Conservation (phyloP, 2,113 vertebrate genomes). For the Pandion haliaetus region DNA sequence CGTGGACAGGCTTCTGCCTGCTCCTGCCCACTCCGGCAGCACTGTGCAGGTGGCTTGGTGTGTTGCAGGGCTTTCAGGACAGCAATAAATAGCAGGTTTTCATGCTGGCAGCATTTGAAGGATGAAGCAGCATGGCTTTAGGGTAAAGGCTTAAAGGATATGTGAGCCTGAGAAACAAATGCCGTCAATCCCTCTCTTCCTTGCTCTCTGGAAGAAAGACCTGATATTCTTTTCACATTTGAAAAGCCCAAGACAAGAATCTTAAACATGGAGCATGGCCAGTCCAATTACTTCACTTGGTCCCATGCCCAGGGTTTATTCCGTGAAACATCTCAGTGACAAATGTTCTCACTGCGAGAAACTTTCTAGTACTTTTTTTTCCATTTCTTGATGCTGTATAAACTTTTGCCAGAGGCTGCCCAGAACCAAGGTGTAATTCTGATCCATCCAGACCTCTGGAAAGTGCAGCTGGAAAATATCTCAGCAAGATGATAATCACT, state of each 20-base stretch:
- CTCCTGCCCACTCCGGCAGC: neutral
- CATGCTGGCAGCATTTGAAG: neutral
- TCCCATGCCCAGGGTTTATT: conserved; percentile 61
- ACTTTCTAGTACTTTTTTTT: conserved; percentile 51
- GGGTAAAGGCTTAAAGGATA: neutral
- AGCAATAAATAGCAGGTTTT: neutral
- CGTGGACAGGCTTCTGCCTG: neutral
- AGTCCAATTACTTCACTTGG: conserved; percentile 70
- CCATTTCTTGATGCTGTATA: conserved; percentile 46
- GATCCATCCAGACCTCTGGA: conserved; percentile 4
- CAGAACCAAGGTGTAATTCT: conserved; percentile 35
- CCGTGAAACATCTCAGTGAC: conserved; percentile 63
- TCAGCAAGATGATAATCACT: neutral
- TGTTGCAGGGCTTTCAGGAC: neutral
- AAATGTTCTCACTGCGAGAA: conserved; percentile 64
- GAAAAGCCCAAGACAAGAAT: conserved; percentile 20
- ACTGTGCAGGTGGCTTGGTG: neutral
- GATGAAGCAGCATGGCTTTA: neutral
- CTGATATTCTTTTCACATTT: conserved; percentile 1
- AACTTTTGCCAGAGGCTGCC: conserved; percentile 48
- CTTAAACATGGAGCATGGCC: conserved; percentile 45
- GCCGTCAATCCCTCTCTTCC: neutral
- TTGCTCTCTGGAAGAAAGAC: neutral
- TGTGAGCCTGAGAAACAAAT: neutral
- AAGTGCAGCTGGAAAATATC: conserved; percentile 40